A percentile compares a stretch with the other conserved stretches of the same genome.
Evolutionary conservation across 1,140 invertebrate genomes (phyloP).

Genomic region (Scaptomyza montana): DNA sequence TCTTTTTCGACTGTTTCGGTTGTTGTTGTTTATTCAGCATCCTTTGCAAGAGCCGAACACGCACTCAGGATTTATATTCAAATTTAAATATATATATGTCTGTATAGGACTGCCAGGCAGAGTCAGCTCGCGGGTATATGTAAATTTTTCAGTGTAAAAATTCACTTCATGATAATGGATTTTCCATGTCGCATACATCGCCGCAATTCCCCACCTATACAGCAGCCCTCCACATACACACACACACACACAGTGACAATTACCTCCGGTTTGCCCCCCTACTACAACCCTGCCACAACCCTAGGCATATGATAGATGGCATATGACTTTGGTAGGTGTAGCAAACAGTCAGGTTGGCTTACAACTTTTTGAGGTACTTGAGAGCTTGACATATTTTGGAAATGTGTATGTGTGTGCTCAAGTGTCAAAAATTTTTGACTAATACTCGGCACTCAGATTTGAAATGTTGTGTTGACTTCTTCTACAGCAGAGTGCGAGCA

Average conservation of each 20-base stretch:
- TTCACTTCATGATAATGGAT: slow-evolving; percentile 82
- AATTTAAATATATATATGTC: slow-evolving; percentile 60
- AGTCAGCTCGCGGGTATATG: slow-evolving; percentile 63
- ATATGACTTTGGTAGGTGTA: slow-evolving; percentile 66
- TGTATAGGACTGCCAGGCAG: neutral
- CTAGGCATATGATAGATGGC: slow-evolving; percentile 73
- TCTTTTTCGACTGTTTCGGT: slow-evolving; percentile 22
- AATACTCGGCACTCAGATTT: slow-evolving; percentile 45
- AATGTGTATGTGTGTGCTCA: slow-evolving; percentile 40
- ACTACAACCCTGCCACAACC: neutral
- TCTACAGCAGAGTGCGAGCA: neutral
- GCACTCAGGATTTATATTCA: slow-evolving; percentile 82
- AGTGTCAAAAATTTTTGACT: slow-evolving; percentile 50
- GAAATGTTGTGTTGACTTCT: slow-evolving; percentile 35
- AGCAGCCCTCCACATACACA: neutral
- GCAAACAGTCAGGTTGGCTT: neutral
- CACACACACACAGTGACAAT: slow-evolving; percentile 60
- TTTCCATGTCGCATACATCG: slow-evolving; percentile 79
- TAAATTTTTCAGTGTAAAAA: slow-evolving; percentile 80
- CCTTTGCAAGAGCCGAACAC: slow-evolving; percentile 52
- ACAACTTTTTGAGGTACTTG: slow-evolving; percentile 63
- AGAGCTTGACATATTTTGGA: slow-evolving; percentile 60
- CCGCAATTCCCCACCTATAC: slow-evolving; percentile 5
- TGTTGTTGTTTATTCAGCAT: slow-evolving; percentile 51
- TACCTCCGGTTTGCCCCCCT: slow-evolving; percentile 49